Evolutionary conservation across 2,888 invertebrate species (phyloP).

Genomic region (Papilio elwesi): DNA sequence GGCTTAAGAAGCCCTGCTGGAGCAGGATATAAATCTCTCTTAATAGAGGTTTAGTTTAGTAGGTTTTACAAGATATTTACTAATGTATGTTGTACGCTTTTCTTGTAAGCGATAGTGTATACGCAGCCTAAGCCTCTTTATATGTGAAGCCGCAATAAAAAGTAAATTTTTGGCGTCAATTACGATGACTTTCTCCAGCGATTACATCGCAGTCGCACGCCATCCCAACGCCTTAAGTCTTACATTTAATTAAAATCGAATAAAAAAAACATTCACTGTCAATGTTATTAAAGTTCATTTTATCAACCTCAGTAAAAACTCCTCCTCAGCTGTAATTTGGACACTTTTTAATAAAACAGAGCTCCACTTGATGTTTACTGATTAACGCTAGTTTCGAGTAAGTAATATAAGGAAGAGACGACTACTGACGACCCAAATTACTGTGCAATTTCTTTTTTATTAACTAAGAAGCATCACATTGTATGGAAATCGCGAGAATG

Average conservation of each 20-base stretch:
- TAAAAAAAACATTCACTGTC: not conserved
- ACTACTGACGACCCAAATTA: no score
- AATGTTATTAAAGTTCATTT: slow-evolving; percentile 15
- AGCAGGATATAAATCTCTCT: not conserved
- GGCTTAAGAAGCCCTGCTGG: not conserved
- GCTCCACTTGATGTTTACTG: no score
- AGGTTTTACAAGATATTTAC: not conserved
- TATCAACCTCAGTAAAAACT: no score
- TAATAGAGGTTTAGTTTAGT: not conserved
- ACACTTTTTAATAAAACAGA: not conserved
- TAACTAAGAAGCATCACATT: no score
- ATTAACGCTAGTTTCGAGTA: no score
- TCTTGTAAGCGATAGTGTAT: not conserved
- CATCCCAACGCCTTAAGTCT: slow-evolving; percentile 1
- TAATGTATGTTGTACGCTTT: not conserved
- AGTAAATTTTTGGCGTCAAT: slow-evolving; percentile 23
- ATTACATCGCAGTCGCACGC: slow-evolving; percentile 7
- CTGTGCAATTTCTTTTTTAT: no score
- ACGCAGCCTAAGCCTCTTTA: not conserved
- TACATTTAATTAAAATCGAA: slow-evolving; percentile 20
- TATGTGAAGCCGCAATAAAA: not conserved
- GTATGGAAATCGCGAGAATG: no score
- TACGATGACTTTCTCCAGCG: slow-evolving; percentile 22
- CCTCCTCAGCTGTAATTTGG: not conserved
- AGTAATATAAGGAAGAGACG: no score